These are phyloP conservation scores for Galerucella pusilla DNA, from an alignment of 2,888 invertebrate genomes.

Conservation along the genomic window DNA sequence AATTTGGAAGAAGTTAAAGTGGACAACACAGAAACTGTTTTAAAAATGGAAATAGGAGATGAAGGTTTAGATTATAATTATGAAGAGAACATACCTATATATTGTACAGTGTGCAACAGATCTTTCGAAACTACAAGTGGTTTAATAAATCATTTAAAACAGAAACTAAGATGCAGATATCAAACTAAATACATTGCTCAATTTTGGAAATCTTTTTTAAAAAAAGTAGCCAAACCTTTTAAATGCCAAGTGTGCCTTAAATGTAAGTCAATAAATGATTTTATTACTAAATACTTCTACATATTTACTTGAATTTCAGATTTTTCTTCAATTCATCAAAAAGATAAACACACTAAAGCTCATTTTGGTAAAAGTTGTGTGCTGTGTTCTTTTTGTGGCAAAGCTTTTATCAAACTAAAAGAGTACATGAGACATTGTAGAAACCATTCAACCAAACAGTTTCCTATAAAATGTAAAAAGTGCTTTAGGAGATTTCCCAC, in stretches of 20 bases:
- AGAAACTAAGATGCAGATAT: conserved; percentile 16
- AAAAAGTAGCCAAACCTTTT: conserved; percentile 19
- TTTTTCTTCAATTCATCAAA: conserved; percentile 19
- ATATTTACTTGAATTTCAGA: conserved; percentile 19
- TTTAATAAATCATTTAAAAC: conserved; percentile 22
- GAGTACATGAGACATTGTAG: conserved; percentile 23
- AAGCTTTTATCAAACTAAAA: conserved; percentile 8
- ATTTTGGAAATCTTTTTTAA: conserved; percentile 19
- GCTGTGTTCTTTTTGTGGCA: conserved; percentile 21
- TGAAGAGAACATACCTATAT: conserved; percentile 8
- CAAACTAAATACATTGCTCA: conserved; percentile 11
- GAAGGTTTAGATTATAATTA: conserved; percentile 22
- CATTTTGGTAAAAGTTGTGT: conserved; percentile 23
- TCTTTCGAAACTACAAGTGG: conserved; percentile 17
- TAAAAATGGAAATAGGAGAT: conserved; percentile 27
- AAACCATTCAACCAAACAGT: conserved; percentile 19
- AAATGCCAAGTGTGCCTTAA: conserved; percentile 34
- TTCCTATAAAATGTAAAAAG: conserved; percentile 17
- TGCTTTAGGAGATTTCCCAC: conserved; percentile 16
- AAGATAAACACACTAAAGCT: conserved; percentile 12
- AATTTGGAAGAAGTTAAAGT: neutral
- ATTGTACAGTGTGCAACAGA: conserved; percentile 24
- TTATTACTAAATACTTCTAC: neutral
- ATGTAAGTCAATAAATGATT: conserved; percentile 8
- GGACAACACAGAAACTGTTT: neutral